Base-by-base conservation (phyloP, 1,140 invertebrate species). In the Leptopilina clavipes region DNA sequence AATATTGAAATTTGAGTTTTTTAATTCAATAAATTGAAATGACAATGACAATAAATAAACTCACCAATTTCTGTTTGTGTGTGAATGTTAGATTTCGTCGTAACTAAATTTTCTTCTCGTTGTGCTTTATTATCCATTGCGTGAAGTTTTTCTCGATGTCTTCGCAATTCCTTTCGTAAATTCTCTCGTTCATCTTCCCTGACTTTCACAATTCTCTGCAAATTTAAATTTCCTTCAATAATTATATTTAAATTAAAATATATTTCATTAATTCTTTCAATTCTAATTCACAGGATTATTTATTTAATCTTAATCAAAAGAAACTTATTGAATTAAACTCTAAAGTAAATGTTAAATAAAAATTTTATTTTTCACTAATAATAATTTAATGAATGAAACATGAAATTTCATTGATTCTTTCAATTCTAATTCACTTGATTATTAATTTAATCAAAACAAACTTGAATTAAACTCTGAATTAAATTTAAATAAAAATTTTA, bases 141-240 rank as follows among this genome's bases (percentile, higher is more conserved):
- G 84, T 95, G 94, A 19, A 96, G 87, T 84, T 94, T 93, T 87
- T 96, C 95, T 80, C 94, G 91, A 71, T 92, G 93, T 82, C 92
- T 92, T 76, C 94, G 93, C 77, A 96, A 89, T 86, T 96, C 95
- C 77, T 93, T 93, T 37, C 95, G 91, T 79, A 96, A 88, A 74
- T 93, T 92, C 80, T 95, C 94, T 59, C 94, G 90, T 86, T 96
- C 95, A 83, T 95, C 94, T 85, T 96, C 95, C 78, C 93, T 90
- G 79, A 94, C 93, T 86, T 93, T 94, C 73, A 95, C 92, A 76
- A 94, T 92, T 87, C 93, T 93, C 95, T 96, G 84, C 14, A 73
- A 73, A 79, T 75, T 31, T 19, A 78, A 54, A 77, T 18, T 65
- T 22, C 73, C 1, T 70, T 44, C 52, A 74, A 73, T 73, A 18